Evolutionary conservation across 2,888 invertebrate species (phyloP).

Genomic region (Nomada fucata): DNA sequence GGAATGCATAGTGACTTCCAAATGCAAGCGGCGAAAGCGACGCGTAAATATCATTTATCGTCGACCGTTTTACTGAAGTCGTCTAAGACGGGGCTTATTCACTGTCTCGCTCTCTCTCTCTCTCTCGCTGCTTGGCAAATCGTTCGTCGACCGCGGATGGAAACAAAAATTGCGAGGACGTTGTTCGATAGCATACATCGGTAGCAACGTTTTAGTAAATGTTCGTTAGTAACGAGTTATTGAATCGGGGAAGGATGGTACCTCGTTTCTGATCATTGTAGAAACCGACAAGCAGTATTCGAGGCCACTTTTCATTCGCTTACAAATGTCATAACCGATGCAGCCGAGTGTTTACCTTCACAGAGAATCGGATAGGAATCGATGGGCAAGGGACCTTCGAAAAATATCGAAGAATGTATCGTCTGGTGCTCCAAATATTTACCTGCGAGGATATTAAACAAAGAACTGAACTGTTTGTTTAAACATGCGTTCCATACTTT

Average conservation of each 20-base stretch:
- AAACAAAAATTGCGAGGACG: background rate
- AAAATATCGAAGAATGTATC: too few relatives aligned
- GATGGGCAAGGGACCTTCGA: too few relatives aligned
- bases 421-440: too few relatives aligned
- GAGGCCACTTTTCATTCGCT: too few relatives aligned
- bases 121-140: background rate
- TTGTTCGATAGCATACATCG: background rate
- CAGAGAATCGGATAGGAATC: too few relatives aligned
- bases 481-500: too few relatives aligned
- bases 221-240: background rate
- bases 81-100: conserved; percentile 38
- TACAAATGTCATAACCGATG: too few relatives aligned
- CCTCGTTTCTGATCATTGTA: too few relatives aligned
- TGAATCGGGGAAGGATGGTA: background rate
- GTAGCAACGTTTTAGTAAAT: background rate
- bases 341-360: too few relatives aligned
- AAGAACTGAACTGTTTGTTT: too few relatives aligned
- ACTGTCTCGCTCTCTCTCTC: conserved; percentile 28
- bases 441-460: too few relatives aligned
- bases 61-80: conserved; percentile 40
- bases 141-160: background rate
- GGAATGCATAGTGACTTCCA: conserved; percentile 54
- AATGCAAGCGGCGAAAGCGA: conserved; percentile 51
- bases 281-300: too few relatives aligned
- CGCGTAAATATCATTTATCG: conserved; percentile 61